phyloP scores from a whole-genome alignment of 2,888 invertebrate genomes.

The Rhamphomyia laevipes region DNA sequence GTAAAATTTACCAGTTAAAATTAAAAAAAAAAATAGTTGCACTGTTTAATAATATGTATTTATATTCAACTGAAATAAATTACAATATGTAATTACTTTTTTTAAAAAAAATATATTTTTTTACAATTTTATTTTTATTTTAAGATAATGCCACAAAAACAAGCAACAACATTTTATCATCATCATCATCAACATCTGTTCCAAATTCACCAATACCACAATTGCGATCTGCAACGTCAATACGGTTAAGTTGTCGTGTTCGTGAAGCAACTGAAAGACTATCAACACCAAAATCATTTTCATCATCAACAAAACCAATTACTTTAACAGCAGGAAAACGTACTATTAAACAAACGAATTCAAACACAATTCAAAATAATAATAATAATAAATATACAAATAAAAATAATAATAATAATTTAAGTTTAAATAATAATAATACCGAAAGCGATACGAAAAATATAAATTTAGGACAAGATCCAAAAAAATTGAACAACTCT shows the following conservation, averaged over 20 bases:
- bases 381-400: background rate
- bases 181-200: slow-evolving; percentile 21
- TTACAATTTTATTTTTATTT: slow-evolving; percentile 5
- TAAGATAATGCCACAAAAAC: slow-evolving; percentile 18
- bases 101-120: background rate
- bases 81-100: background rate
- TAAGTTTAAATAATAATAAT: background rate
- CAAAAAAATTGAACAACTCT: slow-evolving; percentile 11
- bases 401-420: background rate
- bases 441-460: slow-evolving; percentile 6
- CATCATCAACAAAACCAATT: slow-evolving; percentile 11
- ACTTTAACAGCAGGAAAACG: slow-evolving; percentile 2
- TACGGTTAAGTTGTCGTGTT: slow-evolving; percentile 39
- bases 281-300: slow-evolving; percentile 31
- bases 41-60: too few species aligned
- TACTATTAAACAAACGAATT: slow-evolving; percentile 6
- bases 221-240: slow-evolving; percentile 24
- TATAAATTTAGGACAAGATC: slow-evolving; percentile 12
- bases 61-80: background rate
- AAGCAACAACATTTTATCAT: slow-evolving; percentile 7
- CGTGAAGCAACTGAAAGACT: slow-evolving; percentile 38
- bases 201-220: slow-evolving; percentile 33
- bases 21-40: too few species aligned
- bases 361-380: background rate
- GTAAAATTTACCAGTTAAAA: too few species aligned